A percentile compares a stretch with the other conserved stretches of the same genome.
Evolutionary conservation across 2,888 invertebrate species (phyloP).

Genomic region (Drosophila recens): DNA sequence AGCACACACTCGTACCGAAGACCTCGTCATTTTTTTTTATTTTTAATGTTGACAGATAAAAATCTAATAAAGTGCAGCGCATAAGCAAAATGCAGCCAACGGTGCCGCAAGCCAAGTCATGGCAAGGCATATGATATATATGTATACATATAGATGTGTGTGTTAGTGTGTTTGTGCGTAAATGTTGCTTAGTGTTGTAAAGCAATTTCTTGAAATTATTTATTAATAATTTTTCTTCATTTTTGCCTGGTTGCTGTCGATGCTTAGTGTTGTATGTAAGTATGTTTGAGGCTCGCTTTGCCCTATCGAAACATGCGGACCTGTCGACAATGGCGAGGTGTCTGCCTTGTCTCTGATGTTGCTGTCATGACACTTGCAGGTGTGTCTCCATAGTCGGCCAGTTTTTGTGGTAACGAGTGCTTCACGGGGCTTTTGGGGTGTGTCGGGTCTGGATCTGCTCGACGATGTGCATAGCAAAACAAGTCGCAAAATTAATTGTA

Average conservation of each 20-base stretch:
- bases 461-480: conserved; percentile 64
- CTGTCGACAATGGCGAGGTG: conserved; percentile 48
- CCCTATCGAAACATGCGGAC: conserved; percentile 73
- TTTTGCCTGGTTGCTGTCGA: conserved; percentile 23
- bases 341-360: conserved; percentile 26
- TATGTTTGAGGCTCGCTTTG: conserved; percentile 73
- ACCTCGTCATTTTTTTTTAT: conserved; percentile 56
- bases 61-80: conserved; percentile 75
- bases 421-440: conserved; percentile 25
- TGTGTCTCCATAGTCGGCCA: conserved; percentile 39
- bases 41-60: conserved; percentile 72
- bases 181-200: conserved; percentile 39
- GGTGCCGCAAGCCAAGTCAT: conserved; percentile 23
- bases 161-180: background rate
- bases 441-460: conserved; percentile 49
- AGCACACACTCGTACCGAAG: conserved; percentile 21
- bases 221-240: conserved; percentile 55
- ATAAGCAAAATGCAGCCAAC: conserved; percentile 32
- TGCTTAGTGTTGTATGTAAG: conserved; percentile 4
- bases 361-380: conserved; percentile 61
- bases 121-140: background rate
- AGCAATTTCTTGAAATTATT: conserved; percentile 75
- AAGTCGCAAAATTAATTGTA: conserved; percentile 78
- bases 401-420: background rate
- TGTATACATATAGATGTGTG: background rate